These are phyloP conservation scores for Raphicerus campestris DNA, from an alignment of 2,113 vertebrate species.

Conservation along the genomic window DNA sequence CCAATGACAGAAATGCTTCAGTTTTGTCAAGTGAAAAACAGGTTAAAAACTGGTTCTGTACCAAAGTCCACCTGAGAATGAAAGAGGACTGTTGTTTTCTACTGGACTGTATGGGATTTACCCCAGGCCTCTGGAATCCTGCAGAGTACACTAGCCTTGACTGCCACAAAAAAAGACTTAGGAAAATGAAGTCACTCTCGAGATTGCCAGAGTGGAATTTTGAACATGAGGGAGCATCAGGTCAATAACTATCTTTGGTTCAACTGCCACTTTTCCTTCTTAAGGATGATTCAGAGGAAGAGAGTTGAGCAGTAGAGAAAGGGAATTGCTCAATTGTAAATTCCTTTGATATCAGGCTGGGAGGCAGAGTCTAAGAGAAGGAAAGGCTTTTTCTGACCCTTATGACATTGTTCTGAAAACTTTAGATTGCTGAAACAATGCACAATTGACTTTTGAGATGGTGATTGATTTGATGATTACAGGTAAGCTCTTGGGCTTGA, in stretches of 20 bases:
- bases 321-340: not conserved
- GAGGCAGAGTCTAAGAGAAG: not conserved
- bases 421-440: not conserved
- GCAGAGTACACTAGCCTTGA: not conserved
- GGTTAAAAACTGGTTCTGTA: not conserved
- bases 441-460: not conserved
- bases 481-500: not conserved
- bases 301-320: not conserved
- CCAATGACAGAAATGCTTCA: not conserved
- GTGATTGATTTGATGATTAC: not conserved
- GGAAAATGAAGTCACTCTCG: not conserved
- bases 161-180: not conserved
- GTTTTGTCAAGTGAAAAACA: not conserved
- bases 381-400: not conserved
- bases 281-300: not conserved
- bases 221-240: not conserved
- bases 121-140: not conserved
- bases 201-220: not conserved
- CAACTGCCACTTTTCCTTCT: not conserved
- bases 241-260: not conserved
- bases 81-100: not conserved
- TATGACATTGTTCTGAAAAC: not conserved
- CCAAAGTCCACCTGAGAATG: not conserved
- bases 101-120: not conserved
- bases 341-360: not conserved